Conservation (phyloP, 2,797 vertebrate genomes). For the Dendrocincla tyrannina region DNA sequence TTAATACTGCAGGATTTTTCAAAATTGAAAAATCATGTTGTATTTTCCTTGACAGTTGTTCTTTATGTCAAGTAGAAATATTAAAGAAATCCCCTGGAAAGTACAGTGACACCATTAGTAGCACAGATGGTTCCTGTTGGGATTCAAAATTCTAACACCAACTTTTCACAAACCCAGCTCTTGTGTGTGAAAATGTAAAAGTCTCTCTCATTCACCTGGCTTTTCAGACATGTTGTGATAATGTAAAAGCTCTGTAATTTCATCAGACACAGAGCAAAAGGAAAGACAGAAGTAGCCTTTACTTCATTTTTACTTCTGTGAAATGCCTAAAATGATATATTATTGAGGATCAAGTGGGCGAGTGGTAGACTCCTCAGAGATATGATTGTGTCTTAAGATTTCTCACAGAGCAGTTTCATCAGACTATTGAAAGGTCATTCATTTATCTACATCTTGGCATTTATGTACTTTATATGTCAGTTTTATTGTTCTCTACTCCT, state of each 20-base stretch:
- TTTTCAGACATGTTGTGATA: not conserved
- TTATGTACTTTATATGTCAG: not conserved
- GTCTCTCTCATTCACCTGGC: not conserved
- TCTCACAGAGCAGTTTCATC: not conserved
- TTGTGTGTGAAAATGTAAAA: not conserved
- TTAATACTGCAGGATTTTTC: not conserved
- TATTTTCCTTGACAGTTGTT: not conserved
- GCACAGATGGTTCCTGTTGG: not conserved
- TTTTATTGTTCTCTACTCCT: not conserved
- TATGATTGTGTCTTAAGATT: not conserved
- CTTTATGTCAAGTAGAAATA: not conserved
- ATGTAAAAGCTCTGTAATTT: not conserved
- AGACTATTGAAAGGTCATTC: not conserved
- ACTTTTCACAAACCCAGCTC: not conserved
- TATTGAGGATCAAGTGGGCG: not conserved
- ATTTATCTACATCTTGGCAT: not conserved
- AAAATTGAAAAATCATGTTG: not conserved
- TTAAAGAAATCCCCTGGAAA: not conserved
- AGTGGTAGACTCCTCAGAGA: not conserved
- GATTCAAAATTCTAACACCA: not conserved
- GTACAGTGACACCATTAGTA: not conserved
- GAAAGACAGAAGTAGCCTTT: not conserved
- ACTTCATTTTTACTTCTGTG: not conserved
- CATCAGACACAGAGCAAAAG: not conserved
- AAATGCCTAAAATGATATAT: not conserved